Percentiles rank a stretch among this genome's conserved stretches.
phyloP scores from a whole-genome alignment of 2,113 vertebrate genomes.

The Hydrolagus affinis region DNA sequence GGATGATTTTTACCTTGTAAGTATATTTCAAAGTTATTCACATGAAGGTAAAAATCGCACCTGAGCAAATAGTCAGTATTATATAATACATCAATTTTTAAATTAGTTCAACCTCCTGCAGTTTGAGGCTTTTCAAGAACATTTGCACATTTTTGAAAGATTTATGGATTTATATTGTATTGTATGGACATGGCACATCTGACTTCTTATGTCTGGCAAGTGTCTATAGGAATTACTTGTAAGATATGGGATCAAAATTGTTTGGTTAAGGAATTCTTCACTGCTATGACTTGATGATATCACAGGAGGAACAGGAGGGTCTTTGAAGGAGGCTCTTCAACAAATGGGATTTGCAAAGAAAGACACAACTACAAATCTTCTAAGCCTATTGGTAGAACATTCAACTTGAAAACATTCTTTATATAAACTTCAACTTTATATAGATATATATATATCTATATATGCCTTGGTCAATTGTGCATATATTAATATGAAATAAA shows the following conservation, averaged over 20 bases:
- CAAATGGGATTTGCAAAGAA: background rate
- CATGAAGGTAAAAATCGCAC: background rate
- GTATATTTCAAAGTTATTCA: no score
- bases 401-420: background rate
- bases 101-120: background rate
- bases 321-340: background rate
- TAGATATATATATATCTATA: background rate
- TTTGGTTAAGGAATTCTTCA: background rate
- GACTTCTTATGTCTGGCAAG: background rate
- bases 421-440: no score
- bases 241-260: background rate
- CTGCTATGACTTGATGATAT: background rate
- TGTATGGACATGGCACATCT: background rate
- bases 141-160: background rate
- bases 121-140: background rate
- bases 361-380: background rate
- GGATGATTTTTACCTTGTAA: no score
- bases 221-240: background rate
- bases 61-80: background rate
- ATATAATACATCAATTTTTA: background rate
- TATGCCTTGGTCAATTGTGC: background rate
- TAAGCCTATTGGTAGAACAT: background rate
- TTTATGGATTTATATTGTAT: background rate
- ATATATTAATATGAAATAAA: background rate
- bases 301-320: background rate